phyloP scores from a whole-genome alignment of 1,140 invertebrate genomes.

The Lepidostoma basale region DNA sequence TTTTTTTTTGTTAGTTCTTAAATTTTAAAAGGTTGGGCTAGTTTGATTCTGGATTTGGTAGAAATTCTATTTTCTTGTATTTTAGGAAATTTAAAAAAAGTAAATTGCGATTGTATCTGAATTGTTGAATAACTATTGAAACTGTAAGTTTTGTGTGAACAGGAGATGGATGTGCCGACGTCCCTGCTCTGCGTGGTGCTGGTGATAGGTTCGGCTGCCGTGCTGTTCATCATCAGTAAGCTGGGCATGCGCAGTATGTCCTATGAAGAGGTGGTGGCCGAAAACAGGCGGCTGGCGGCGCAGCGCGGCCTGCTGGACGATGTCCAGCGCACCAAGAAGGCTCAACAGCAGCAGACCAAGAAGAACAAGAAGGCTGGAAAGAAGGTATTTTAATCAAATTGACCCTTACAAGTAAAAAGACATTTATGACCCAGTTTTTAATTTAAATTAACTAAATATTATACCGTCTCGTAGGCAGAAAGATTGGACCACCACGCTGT shows the following conservation, averaged over 20 bases:
- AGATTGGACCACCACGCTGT: too few species aligned
- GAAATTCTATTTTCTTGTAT: too few species aligned
- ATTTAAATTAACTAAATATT: too few species aligned
- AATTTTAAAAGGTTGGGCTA: too few species aligned
- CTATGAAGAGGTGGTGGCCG: slow-evolving; percentile 42
- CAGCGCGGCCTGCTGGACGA: slow-evolving; percentile 37
- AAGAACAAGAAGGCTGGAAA: slow-evolving; percentile 45
- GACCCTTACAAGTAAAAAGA: too few species aligned
- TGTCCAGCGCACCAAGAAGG: slow-evolving; percentile 20
- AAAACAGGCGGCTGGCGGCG: slow-evolving; percentile 30
- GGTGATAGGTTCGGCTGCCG: slow-evolving; percentile 28
- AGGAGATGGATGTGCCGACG: slow-evolving; percentile 42
- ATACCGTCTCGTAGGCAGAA: too few species aligned
- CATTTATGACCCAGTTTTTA: too few species aligned
- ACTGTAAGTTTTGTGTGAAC: neutral
- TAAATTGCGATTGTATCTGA: too few species aligned
- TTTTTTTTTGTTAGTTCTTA: too few species aligned
- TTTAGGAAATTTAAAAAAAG: too few species aligned
- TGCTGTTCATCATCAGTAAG: slow-evolving; percentile 33
- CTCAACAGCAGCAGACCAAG: slow-evolving; percentile 41
- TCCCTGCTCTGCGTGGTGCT: slow-evolving; percentile 35
- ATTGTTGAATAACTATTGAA: neutral
- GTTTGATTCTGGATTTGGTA: too few species aligned
- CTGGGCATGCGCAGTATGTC: slow-evolving; percentile 34
- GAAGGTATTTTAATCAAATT: too few species aligned